A percentile compares a stretch with the other conserved stretches of the same genome.
Conservation (phyloP, 2,113 vertebrate genomes). For the Oplegnathus fasciatus region DNA sequence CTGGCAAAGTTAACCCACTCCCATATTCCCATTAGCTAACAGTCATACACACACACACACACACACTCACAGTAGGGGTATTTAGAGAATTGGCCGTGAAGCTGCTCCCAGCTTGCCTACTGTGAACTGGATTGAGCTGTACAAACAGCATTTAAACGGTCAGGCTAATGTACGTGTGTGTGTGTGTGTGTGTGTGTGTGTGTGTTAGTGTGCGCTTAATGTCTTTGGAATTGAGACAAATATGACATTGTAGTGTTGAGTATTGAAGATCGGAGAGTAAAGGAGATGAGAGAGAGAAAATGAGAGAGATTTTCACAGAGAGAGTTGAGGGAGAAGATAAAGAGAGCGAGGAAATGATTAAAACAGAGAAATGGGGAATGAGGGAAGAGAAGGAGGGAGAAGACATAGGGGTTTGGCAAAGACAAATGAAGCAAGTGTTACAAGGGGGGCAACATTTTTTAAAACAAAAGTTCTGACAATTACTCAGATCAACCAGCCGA, state of each 20-base stretch:
- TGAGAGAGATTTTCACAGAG: background rate
- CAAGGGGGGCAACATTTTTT: background rate
- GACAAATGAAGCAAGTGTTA: conserved; percentile 1
- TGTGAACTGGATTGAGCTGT: conserved; percentile 67
- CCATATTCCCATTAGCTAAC: conserved; percentile 66
- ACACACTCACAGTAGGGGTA: conserved; percentile 47
- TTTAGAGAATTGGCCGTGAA: conserved; percentile 66
- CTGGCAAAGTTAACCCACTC: conserved; percentile 52
- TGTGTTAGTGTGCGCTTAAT: conserved; percentile 1
- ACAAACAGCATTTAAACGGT: conserved; percentile 56
- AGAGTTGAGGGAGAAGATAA: background rate
- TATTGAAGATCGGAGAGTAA: conserved; percentile 7
- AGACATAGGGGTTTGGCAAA: background rate
- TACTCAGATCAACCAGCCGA: background rate
- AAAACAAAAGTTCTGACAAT: conserved; percentile 1
- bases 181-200: conserved; percentile 23
- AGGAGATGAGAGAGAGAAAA: background rate
- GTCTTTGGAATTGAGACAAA: conserved; percentile 47
- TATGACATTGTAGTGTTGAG: conserved; percentile 13
- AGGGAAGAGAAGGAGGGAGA: background rate
- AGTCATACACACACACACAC: conserved; percentile 21
- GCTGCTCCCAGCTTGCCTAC: conserved; percentile 72
- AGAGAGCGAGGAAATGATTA: background rate
- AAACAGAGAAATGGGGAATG: background rate
- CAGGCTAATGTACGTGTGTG: conserved; percentile 12